phyloP scores from a whole-genome alignment of 1,140 invertebrate species.

The Potamilus streckersoni region DNA sequence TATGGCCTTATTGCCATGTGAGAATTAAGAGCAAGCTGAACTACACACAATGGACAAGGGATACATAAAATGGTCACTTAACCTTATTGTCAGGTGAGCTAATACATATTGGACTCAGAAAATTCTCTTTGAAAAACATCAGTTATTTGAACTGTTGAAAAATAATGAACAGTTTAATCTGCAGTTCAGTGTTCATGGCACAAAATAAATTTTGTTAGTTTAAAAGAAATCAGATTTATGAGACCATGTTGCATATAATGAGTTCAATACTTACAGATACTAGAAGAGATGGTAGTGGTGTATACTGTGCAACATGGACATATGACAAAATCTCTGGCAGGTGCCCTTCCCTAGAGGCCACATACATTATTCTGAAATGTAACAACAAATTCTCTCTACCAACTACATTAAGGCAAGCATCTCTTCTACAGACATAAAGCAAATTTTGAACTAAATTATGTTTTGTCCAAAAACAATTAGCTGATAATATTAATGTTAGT shows the following conservation, averaged over 20 bases:
- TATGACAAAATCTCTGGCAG: slow-evolving; percentile 89
- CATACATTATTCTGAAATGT: slow-evolving; percentile 73
- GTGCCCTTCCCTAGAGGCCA: slow-evolving; percentile 91
- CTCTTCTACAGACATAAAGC: too few relatives aligned
- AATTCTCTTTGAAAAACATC: not conserved
- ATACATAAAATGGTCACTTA: too few relatives aligned
- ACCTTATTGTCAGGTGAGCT: too few relatives aligned
- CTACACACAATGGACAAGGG: too few relatives aligned
- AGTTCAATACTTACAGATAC: slow-evolving; percentile 82
- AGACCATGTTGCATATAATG: not conserved
- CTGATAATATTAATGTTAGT: too few relatives aligned
- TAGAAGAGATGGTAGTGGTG: slow-evolving; percentile 91
- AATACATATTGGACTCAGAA: not conserved
- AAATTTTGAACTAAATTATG: too few relatives aligned
- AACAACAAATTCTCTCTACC: too few relatives aligned
- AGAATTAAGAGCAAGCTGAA: too few relatives aligned
- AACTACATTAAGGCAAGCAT: too few relatives aligned
- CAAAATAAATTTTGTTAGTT: not conserved
- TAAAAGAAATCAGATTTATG: not conserved
- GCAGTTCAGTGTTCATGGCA: not conserved
- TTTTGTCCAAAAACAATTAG: too few relatives aligned
- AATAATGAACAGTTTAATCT: not conserved
- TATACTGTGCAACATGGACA: slow-evolving; percentile 86
- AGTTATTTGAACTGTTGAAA: not conserved
- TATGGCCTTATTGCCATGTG: too few relatives aligned